A percentile compares a stretch with the other conserved stretches of the same genome.
These are phyloP conservation scores for Eupristina koningsbergeri DNA, from an alignment of 1,140 invertebrate genomes.

Conservation along the genomic window DNA sequence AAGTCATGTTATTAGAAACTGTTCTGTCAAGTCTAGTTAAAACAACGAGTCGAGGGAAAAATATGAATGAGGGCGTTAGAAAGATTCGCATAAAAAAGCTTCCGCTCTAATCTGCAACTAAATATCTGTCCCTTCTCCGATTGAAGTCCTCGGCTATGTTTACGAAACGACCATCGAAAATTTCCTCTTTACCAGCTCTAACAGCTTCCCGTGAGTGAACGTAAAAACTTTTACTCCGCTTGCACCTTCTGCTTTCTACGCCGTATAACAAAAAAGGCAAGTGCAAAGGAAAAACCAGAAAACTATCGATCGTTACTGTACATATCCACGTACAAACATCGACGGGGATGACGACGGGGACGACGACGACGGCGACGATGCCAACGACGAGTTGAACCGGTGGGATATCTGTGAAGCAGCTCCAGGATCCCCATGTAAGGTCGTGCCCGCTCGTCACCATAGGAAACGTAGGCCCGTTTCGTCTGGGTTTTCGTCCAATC, in stretches of 20 bases:
- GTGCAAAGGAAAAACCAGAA: conserved; percentile 21
- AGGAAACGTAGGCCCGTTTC: neutral
- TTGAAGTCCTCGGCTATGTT: neutral
- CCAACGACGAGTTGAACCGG: conserved; percentile 40
- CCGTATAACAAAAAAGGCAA: conserved; percentile 4
- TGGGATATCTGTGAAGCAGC: conserved; percentile 9
- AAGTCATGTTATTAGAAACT: no score
- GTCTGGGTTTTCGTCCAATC: conserved; percentile 8
- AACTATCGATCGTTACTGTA: conserved; percentile 45
- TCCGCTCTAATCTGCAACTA: neutral
- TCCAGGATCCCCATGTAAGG: conserved; percentile 35
- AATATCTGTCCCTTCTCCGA: conserved; percentile 8
- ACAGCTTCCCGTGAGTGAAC: conserved; percentile 38
- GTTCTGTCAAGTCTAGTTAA: no score
- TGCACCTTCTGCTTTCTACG: conserved; percentile 35
- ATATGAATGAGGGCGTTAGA: neutral
- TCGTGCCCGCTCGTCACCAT: neutral
- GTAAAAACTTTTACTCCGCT: conserved; percentile 56
- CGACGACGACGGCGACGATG: no score
- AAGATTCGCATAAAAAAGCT: neutral
- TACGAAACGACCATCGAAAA: neutral
- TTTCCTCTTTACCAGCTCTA: neutral
- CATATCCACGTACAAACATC: neutral
- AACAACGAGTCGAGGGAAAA: neutral
- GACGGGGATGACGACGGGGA: no score